A percentile compares a stretch with the other conserved stretches of the same genome.
phyloP scores from a whole-genome alignment of 2,888 invertebrate genomes.

The Busseola fusca region DNA sequence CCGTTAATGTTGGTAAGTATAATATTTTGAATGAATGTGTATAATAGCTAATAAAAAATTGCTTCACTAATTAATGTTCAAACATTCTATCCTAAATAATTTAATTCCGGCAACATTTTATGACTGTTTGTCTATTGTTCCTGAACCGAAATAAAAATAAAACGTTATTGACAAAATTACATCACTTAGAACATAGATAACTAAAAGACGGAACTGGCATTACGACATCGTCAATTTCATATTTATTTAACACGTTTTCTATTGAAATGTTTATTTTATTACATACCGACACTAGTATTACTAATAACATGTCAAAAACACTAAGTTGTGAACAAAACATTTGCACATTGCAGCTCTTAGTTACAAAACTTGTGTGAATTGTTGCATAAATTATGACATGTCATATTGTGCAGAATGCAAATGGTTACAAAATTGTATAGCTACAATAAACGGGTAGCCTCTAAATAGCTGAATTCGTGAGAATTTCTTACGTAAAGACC shows the following conservation, averaged over 20 bases:
- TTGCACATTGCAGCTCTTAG: neutral
- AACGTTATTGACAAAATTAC: slow-evolving; percentile 28
- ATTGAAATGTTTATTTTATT: slow-evolving; percentile 20
- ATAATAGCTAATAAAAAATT: neutral
- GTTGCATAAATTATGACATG: slow-evolving; percentile 53
- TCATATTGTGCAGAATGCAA: slow-evolving; percentile 48
- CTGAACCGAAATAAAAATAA: slow-evolving; percentile 13
- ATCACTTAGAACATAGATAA: slow-evolving; percentile 15
- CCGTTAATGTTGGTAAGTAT: slow-evolving; percentile 2
- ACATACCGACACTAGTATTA: slow-evolving; percentile 4
- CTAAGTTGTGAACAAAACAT: slow-evolving; percentile 4
- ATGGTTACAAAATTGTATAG: slow-evolving; percentile 48
- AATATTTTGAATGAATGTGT: slow-evolving; percentile 1
- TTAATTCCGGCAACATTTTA: slow-evolving; percentile 35
- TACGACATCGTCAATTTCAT: slow-evolving; percentile 39
- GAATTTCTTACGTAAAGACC: slow-evolving; percentile 31
- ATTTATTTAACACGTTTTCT: slow-evolving; percentile 23
- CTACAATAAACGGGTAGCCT: slow-evolving; percentile 16
- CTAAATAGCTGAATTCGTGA: slow-evolving; percentile 42
- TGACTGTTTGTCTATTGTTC: slow-evolving; percentile 42
- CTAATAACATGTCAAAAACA: slow-evolving; percentile 8
- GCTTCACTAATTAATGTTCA: slow-evolving; percentile 19
- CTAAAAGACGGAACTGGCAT: slow-evolving; percentile 27
- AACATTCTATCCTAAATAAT: slow-evolving; percentile 35
- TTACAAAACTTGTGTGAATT: slow-evolving; percentile 52